phyloP scores from a whole-genome alignment of 2,888 invertebrate genomes.

The Aporophyla lueneburgensis region DNA sequence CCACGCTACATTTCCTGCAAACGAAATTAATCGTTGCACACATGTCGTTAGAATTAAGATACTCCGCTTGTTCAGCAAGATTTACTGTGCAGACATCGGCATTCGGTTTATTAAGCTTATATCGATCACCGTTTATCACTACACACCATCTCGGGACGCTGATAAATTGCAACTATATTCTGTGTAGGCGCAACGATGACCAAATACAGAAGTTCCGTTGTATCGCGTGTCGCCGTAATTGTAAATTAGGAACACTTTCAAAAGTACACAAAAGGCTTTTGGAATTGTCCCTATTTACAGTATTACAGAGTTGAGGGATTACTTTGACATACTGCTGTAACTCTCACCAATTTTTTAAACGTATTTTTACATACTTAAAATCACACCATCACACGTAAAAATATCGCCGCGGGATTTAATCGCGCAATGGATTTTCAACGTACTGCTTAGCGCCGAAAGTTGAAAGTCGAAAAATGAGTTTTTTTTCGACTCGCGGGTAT shows the following conservation, averaged over 20 bases:
- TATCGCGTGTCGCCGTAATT: not conserved
- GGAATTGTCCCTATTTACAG: not conserved
- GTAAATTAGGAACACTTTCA: not conserved
- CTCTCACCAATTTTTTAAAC: not conserved
- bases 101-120: constrained; percentile 28
- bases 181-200: constrained; percentile 26
- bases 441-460: too few species aligned
- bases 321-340: not conserved
- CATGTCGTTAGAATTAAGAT: constrained; percentile 30
- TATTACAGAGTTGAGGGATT: not conserved
- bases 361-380: too few species aligned
- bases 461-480: too few species aligned
- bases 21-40: constrained; percentile 13
- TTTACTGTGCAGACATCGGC: constrained; percentile 35
- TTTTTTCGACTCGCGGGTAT: too few species aligned
- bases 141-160: constrained; percentile 37
- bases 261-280: not conserved
- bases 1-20: not conserved
- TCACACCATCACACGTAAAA: too few species aligned
- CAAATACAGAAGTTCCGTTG: constrained; percentile 23
- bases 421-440: too few species aligned
- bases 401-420: too few species aligned
- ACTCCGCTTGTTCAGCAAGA: constrained; percentile 18
- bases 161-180: constrained; percentile 57
- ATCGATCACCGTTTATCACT: constrained; percentile 53